Evolutionary conservation across 2,797 vertebrate genomes (phyloP).

Genomic region (Prunella strophiata): DNA sequence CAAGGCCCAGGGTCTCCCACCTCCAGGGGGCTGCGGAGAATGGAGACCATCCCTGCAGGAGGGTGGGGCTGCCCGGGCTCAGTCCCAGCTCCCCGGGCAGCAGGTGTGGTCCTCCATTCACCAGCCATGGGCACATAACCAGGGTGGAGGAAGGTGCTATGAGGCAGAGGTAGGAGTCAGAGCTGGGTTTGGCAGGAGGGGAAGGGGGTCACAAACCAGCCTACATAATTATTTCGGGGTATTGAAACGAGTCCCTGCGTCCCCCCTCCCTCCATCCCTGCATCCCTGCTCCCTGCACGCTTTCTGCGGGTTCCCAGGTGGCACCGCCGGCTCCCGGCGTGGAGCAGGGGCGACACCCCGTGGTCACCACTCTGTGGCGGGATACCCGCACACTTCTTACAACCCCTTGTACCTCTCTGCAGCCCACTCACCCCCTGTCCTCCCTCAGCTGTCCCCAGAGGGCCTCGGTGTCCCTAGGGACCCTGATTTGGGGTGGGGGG

Average conservation of each 20-base stretch:
- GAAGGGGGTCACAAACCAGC: background rate
- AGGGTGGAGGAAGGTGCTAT: background rate
- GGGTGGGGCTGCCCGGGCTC: accelerated
- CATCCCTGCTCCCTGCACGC: background rate
- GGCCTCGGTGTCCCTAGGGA: background rate
- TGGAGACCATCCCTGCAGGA: background rate
- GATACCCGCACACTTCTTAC: accelerated
- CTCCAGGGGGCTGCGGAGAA: background rate
- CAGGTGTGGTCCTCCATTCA: background rate
- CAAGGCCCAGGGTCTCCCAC: background rate
- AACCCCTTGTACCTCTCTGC: accelerated
- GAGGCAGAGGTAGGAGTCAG: background rate
- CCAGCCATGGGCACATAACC: accelerated
- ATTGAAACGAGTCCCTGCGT: background rate
- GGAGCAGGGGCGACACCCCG: constrained; percentile 32
- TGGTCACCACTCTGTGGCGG: background rate
- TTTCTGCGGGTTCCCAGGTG: background rate
- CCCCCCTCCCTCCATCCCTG: too few species aligned
- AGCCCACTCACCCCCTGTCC: accelerated
- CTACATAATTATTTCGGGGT: background rate
- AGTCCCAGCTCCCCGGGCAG: accelerated
- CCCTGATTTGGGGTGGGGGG: accelerated
- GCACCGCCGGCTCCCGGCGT: background rate
- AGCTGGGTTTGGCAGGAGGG: background rate
- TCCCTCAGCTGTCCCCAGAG: background rate